Evolutionary conservation across 2,888 invertebrate genomes (phyloP).

Genomic region (Synanthedon formicaeformis): DNA sequence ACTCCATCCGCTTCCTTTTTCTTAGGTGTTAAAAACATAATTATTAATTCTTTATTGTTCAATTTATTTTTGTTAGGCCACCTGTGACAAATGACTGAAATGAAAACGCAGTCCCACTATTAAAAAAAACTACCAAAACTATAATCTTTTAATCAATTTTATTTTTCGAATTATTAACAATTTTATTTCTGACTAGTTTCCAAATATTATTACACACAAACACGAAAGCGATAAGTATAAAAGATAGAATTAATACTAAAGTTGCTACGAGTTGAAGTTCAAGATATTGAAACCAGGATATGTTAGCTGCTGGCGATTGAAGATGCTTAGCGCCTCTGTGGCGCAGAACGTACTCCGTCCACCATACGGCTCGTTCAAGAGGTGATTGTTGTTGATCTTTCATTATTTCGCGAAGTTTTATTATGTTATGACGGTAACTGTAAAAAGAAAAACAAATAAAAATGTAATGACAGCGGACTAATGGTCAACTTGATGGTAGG

Average conservation of each 20-base stretch:
- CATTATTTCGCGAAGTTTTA: conserved; percentile 11
- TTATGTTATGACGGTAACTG: conserved; percentile 12
- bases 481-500: too few species aligned
- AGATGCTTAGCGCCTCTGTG: conserved; percentile 20
- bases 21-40: too few species aligned
- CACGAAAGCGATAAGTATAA: neutral
- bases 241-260: neutral
- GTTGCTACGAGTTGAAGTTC: conserved; percentile 3
- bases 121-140: too few species aligned
- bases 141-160: neutral
- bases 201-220: neutral
- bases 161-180: neutral
- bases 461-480: too few species aligned
- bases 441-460: too few species aligned
- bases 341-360: conserved; percentile 23
- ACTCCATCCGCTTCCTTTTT: too few species aligned
- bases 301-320: conserved; percentile 15
- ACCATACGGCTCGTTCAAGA: conserved; percentile 21
- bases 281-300: conserved; percentile 13
- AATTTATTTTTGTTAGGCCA: too few species aligned
- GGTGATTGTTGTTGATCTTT: conserved; percentile 17
- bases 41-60: too few species aligned
- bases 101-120: too few species aligned
- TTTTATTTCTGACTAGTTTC: neutral
- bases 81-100: too few species aligned